Percentiles rank a stretch among this genome's conserved stretches.
phyloP scores from a whole-genome alignment of 2,797 vertebrate species.

The Myotis myotis region DNA sequence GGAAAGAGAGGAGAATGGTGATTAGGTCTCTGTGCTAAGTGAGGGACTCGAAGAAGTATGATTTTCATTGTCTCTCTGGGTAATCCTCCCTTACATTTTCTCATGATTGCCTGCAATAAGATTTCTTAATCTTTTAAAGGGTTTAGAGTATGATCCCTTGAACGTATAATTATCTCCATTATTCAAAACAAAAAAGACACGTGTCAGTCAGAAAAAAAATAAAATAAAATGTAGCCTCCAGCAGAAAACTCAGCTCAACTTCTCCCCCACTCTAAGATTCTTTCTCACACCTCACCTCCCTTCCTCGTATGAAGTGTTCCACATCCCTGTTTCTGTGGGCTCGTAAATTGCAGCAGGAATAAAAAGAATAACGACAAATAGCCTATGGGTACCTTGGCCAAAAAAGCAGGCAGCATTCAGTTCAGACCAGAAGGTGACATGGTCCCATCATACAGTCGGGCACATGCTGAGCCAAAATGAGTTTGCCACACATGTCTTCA shows the following conservation, averaged over 20 bases:
- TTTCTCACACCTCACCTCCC: neutral
- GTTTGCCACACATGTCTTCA: neutral
- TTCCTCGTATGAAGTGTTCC: neutral
- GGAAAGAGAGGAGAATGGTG: conserved; percentile 61
- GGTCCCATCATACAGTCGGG: neutral
- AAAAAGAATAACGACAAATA: neutral
- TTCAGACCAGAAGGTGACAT: neutral
- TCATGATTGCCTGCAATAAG: conserved; percentile 71
- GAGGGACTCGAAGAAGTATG: conserved; percentile 35
- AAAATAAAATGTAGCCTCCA: conserved; percentile 82
- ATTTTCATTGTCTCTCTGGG: conserved; percentile 67
- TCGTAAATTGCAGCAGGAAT: neutral
- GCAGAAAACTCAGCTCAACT: conserved; percentile 68
- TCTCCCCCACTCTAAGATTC: neutral
- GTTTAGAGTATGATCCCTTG: conserved; percentile 81
- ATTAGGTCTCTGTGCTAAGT: conserved; percentile 48
- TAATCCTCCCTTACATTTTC: conserved; percentile 78
- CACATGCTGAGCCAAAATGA: rapidly evolving
- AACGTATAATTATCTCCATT: conserved; percentile 88
- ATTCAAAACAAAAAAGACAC: conserved; percentile 84
- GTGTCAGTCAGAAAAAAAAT: conserved; percentile 87
- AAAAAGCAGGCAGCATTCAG: rapidly evolving
- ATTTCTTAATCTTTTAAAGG: conserved; percentile 79
- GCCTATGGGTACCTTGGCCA: rapidly evolving
- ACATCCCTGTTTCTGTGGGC: neutral